Conservation (phyloP, 2,113 vertebrate genomes). For the Opisthocomus hoazin region DNA sequence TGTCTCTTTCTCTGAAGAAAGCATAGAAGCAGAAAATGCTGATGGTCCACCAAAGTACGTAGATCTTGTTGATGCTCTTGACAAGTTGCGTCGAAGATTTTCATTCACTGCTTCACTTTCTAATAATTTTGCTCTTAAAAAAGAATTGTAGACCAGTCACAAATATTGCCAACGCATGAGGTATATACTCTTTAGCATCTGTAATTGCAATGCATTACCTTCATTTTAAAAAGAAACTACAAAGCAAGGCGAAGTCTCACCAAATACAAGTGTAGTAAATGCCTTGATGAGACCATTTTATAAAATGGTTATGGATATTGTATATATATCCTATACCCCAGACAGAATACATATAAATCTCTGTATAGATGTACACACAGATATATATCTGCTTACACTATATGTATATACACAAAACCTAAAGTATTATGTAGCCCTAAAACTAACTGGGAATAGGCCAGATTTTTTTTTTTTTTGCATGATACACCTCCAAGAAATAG, state of each 20-base stretch:
- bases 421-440: neutral
- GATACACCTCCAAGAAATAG: neutral
- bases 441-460: neutral
- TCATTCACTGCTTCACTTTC: slow-evolving; percentile 95
- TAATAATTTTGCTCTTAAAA: slow-evolving; percentile 86
- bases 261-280: neutral
- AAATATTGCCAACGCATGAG: neutral
- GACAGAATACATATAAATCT: neutral
- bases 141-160: neutral
- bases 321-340: neutral
- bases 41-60: slow-evolving; percentile 77
- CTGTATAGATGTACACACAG: neutral
- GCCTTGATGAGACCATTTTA: neutral
- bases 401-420: neutral
- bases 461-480: neutral
- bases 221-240: neutral
- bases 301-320: neutral
- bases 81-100: slow-evolving; percentile 87
- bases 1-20: slow-evolving; percentile 85
- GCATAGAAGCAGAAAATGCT: slow-evolving; percentile 74
- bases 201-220: neutral
- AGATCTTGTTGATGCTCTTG: slow-evolving; percentile 83
- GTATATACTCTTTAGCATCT: neutral
- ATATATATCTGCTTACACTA: neutral
- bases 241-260: neutral